Conservation (phyloP, 2,113 vertebrate species). For the Spea multiplicata region DNA sequence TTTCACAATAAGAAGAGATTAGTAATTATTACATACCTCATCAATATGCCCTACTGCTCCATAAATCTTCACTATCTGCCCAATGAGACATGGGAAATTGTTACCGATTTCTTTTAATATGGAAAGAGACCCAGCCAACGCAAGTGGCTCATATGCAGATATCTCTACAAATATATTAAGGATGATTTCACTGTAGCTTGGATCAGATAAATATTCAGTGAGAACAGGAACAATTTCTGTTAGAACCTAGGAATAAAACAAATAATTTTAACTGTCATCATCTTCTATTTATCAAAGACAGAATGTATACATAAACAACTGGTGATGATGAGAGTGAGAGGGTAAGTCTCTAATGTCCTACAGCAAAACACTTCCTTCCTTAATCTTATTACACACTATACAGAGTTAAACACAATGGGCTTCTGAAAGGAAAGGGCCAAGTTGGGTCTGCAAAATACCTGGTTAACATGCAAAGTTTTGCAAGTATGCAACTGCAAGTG, state of each 20-base stretch:
- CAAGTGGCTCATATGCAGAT: slow-evolving; percentile 74
- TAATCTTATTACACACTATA: too few species aligned
- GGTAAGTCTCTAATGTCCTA: too few species aligned
- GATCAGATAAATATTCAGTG: slow-evolving; percentile 69
- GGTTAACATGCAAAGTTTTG: too few species aligned
- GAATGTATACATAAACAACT: too few species aligned
- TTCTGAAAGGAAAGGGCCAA: too few species aligned
- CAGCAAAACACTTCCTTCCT: too few species aligned
- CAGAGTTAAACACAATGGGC: too few species aligned
- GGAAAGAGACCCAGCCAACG: slow-evolving; percentile 73
- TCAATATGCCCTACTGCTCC: slow-evolving; percentile 80
- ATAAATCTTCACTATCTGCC: slow-evolving; percentile 84
- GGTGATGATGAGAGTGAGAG: too few species aligned
- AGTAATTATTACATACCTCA: slow-evolving; percentile 69
- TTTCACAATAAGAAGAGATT: slow-evolving; percentile 3
- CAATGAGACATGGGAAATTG: slow-evolving; percentile 71
- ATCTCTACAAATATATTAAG: slow-evolving; percentile 77
- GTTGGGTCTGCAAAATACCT: too few species aligned
- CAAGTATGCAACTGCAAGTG: too few species aligned
- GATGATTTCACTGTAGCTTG: slow-evolving; percentile 70
- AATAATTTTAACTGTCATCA: background rate
- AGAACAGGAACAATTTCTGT: slow-evolving; percentile 76
- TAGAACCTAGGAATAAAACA: slow-evolving; percentile 68
- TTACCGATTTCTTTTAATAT: slow-evolving; percentile 72
- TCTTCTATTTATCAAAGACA: too few species aligned